Conservation (phyloP, 2,797 vertebrate genomes). For the Pogonophryne albipinna region DNA sequence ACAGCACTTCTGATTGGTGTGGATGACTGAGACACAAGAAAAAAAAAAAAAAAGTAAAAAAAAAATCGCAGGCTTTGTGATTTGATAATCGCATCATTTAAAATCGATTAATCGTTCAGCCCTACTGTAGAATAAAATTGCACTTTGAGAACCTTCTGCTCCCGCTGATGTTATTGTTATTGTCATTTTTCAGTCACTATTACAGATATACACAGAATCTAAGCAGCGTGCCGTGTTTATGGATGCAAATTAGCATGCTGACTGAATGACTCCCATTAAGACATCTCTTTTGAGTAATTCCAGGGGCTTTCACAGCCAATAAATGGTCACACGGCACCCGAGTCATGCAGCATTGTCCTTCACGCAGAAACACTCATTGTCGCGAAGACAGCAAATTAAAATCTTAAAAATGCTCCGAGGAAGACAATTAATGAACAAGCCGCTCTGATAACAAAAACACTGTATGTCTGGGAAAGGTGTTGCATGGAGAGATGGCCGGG, state of each 20-base stretch:
- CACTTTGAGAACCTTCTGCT: slow-evolving; percentile 30
- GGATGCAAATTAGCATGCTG: slow-evolving; percentile 55
- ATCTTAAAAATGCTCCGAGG: slow-evolving; percentile 72
- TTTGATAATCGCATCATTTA: too few relatives aligned
- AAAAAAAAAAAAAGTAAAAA: too few relatives aligned
- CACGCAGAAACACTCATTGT: slow-evolving; percentile 63
- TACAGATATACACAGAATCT: slow-evolving; percentile 34
- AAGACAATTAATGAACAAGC: slow-evolving; percentile 74
- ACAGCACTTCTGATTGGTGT: too few relatives aligned
- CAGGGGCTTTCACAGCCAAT: slow-evolving; percentile 63
- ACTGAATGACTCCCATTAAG: slow-evolving; percentile 74
- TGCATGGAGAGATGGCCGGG: slow-evolving; percentile 19
- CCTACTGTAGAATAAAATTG: slow-evolving; percentile 26
- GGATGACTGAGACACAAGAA: too few relatives aligned
- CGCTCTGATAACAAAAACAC: slow-evolving; percentile 73
- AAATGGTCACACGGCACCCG: slow-evolving; percentile 67
- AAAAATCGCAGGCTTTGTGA: too few relatives aligned
- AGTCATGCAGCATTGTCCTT: slow-evolving; percentile 65
- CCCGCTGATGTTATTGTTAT: slow-evolving; percentile 28
- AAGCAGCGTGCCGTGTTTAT: slow-evolving; percentile 47
- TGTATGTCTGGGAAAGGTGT: slow-evolving; percentile 63
- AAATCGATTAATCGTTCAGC: too few relatives aligned
- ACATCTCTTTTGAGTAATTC: slow-evolving; percentile 68
- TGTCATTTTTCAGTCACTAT: slow-evolving; percentile 47
- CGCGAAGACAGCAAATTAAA: slow-evolving; percentile 75